Evolutionary conservation across 2,888 invertebrate species (phyloP).

Genomic region (Prosopocoilus inquinatus): DNA sequence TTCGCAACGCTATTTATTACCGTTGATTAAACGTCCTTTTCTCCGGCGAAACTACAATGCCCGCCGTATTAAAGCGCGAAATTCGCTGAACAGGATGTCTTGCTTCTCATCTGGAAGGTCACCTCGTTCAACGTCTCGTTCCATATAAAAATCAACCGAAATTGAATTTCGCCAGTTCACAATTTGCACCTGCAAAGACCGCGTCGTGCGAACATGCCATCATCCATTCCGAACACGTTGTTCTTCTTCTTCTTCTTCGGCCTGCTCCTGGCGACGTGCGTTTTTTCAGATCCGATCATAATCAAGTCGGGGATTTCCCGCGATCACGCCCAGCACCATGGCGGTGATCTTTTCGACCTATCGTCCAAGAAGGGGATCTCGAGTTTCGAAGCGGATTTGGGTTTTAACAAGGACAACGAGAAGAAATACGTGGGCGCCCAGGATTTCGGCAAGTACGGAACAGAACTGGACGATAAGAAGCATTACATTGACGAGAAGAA

Average conservation of each 20-base stretch:
- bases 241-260: too few species aligned
- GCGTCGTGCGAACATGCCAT: conserved; percentile 10
- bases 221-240: background rate
- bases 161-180: conserved; percentile 14
- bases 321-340: conserved; percentile 26
- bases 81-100: conserved; percentile 10
- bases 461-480: conserved; percentile 38
- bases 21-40: background rate
- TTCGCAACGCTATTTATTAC: too few species aligned
- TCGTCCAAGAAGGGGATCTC: conserved; percentile 34
- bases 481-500: conserved; percentile 38
- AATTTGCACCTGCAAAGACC: conserved; percentile 2
- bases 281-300: conserved; percentile 23
- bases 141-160: conserved; percentile 16
- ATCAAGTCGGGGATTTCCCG: conserved; percentile 30
- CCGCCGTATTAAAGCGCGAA: conserved; percentile 18
- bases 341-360: conserved; percentile 29
- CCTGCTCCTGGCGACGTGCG: background rate
- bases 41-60: conserved; percentile 1
- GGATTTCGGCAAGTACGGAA: conserved; percentile 40
- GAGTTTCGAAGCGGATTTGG: conserved; percentile 40
- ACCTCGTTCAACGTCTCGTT: conserved; percentile 11
- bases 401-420: conserved; percentile 42
- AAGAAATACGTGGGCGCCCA: conserved; percentile 37
- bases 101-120: conserved; percentile 11